phyloP scores from a whole-genome alignment of 2,113 vertebrate genomes.

The Dasyornis broadbenti region DNA sequence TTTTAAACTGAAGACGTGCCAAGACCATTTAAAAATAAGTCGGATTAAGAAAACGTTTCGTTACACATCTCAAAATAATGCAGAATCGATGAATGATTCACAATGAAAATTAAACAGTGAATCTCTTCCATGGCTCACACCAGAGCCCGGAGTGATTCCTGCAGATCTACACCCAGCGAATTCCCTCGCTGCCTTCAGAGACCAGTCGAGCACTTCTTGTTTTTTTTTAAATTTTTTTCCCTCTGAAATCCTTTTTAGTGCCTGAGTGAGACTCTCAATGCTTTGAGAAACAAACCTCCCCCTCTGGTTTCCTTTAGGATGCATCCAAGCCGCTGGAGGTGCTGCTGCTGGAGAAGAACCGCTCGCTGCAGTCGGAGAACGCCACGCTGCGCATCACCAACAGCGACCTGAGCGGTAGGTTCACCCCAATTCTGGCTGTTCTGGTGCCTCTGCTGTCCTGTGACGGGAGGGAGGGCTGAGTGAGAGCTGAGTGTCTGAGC shows the following conservation, averaged over 20 bases:
- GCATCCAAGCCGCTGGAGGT: conserved; percentile 92
- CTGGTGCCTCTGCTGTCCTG: conserved; percentile 24
- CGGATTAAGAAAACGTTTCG: background rate
- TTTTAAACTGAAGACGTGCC: background rate
- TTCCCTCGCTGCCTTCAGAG: background rate
- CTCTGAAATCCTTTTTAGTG: background rate
- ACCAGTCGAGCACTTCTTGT: background rate
- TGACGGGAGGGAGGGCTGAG: conserved; percentile 35
- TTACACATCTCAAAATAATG: background rate
- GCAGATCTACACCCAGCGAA: background rate
- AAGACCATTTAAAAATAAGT: background rate
- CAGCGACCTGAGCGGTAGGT: conserved; percentile 97
- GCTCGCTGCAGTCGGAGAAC: conserved; percentile 92
- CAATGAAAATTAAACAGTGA: background rate
- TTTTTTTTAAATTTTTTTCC: background rate
- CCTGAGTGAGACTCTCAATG: background rate
- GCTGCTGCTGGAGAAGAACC: conserved; percentile 95
- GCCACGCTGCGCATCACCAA: conserved; percentile 90
- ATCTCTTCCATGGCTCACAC: background rate
- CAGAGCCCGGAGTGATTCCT: background rate
- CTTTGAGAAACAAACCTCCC: conserved; percentile 1
- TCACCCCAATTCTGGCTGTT: background rate
- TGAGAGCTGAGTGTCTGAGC: conserved; percentile 42
- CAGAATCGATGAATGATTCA: conserved; percentile 1
- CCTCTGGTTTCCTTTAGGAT: conserved; percentile 75